A percentile compares a stretch with the other conserved stretches of the same genome.
These are phyloP conservation scores for Oreochromis niloticus DNA, from an alignment of 2,113 vertebrate species.

Conservation along the genomic window DNA sequence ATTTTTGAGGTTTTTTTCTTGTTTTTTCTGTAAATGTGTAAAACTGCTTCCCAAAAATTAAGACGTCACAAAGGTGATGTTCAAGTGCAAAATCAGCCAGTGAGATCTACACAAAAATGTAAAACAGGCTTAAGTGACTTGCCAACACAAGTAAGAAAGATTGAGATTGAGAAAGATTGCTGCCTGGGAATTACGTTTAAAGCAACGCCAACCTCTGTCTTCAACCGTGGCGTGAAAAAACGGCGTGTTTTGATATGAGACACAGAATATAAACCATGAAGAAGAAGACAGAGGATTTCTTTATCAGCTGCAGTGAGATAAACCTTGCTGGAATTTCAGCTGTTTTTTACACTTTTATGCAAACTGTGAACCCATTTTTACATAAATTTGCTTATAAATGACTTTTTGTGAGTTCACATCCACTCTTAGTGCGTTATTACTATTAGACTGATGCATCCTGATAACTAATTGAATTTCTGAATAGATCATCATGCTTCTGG, in stretches of 20 bases:
- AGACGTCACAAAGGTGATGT: neutral
- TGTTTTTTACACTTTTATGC: neutral
- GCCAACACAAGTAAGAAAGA: neutral
- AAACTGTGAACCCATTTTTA: neutral
- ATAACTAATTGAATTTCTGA: neutral
- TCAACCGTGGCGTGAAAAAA: rapidly evolving
- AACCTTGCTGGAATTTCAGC: neutral
- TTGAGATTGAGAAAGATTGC: neutral
- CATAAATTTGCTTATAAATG: neutral
- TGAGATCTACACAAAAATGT: neutral
- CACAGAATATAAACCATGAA: rapidly evolving
- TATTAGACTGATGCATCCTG: rapidly evolving
- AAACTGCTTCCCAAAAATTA: rapidly evolving
- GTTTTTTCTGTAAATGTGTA: neutral
- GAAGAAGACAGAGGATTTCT: neutral
- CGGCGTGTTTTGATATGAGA: rapidly evolving
- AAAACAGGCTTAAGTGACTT: neutral
- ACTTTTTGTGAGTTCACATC: neutral
- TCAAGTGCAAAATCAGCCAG: too few species aligned
- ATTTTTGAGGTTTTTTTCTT: neutral
- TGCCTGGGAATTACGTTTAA: neutral
- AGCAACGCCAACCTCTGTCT: neutral
- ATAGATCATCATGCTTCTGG: neutral
- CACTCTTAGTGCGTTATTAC: neutral
- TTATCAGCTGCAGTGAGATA: rapidly evolving